These are phyloP conservation scores for Lycaena phlaeas DNA, from an alignment of 2,888 invertebrate genomes.

Conservation along the genomic window DNA sequence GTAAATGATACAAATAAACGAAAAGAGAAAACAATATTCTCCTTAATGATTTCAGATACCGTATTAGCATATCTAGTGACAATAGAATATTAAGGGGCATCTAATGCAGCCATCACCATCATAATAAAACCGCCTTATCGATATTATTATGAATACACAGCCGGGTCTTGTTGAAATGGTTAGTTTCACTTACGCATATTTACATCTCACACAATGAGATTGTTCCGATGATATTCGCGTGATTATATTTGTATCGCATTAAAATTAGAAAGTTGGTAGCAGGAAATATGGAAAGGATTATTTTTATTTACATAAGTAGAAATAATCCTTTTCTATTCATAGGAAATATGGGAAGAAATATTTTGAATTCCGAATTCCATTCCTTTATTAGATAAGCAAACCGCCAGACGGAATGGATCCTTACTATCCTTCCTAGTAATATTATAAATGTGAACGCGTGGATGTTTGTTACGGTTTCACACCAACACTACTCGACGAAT, in stretches of 20 bases:
- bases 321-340: too few species aligned
- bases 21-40: constrained; percentile 5
- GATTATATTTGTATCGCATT: not conserved
- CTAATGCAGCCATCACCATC: not conserved
- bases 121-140: not conserved
- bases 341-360: too few species aligned
- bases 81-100: constrained; percentile 2
- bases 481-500: too few species aligned
- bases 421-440: too few species aligned
- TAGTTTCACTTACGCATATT: constrained; percentile 3
- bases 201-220: not conserved
- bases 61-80: not conserved
- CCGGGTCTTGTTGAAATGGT: not conserved
- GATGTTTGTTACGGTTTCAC: too few species aligned
- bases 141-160: not conserved
- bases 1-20: not conserved
- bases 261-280: constrained; percentile 8
- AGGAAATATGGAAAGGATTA: too few species aligned
- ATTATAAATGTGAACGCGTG: too few species aligned
- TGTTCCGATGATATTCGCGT: not conserved
- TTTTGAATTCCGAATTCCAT: too few species aligned
- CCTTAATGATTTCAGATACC: not conserved
- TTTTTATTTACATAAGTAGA: too few species aligned
- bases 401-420: too few species aligned
- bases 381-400: too few species aligned